A percentile compares a stretch with the other conserved stretches of the same genome.
These are phyloP conservation scores for Papilio helenus DNA, from an alignment of 1,140 invertebrate genomes.

Conservation along the genomic window DNA sequence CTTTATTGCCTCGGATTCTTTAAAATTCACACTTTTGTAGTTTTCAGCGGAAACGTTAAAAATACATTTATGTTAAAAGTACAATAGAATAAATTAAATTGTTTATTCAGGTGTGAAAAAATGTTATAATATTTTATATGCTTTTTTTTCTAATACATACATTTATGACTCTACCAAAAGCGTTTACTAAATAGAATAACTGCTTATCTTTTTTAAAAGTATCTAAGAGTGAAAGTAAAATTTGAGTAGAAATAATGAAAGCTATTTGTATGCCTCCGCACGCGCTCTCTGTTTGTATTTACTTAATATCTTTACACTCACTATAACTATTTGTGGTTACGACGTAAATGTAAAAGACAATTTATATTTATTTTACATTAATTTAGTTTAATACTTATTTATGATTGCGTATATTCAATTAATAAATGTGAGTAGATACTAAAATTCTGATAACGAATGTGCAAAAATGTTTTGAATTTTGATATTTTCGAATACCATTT, in stretches of 20 bases:
- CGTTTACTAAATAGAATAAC: background rate
- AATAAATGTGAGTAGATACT: too few species aligned
- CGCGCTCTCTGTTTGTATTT: background rate
- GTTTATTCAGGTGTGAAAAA: background rate
- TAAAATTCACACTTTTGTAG: conserved; percentile 5
- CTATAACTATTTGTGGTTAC: conserved; percentile 7
- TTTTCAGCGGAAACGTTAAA: background rate
- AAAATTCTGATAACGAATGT: background rate
- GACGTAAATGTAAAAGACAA: background rate
- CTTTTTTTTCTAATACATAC: background rate
- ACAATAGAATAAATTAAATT: background rate
- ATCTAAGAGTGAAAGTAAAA: background rate
- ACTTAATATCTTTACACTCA: background rate
- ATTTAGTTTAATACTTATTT: too few species aligned
- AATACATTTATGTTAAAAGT: background rate
- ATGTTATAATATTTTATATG: background rate
- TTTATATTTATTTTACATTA: too few species aligned
- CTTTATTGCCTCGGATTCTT: background rate
- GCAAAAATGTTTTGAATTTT: background rate
- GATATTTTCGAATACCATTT: background rate
- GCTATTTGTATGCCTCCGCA: background rate
- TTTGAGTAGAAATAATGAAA: background rate
- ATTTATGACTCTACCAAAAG: background rate
- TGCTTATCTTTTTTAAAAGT: background rate
- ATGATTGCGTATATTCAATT: too few species aligned